Evolutionary conservation across 2,113 vertebrate genomes (phyloP).

Genomic region (Gallinago media): DNA sequence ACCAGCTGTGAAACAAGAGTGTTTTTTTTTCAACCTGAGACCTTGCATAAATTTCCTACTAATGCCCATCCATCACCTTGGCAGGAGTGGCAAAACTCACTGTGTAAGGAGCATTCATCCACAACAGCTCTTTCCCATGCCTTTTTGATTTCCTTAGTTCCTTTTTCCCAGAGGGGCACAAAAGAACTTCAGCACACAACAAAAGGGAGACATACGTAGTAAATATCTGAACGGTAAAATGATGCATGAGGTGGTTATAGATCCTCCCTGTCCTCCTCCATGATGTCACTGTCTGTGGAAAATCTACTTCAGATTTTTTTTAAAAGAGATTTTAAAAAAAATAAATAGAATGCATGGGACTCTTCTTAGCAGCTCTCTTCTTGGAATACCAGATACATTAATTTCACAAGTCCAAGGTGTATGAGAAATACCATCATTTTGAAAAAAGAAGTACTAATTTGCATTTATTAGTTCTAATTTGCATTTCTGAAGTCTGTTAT

Average conservation of each 20-base stretch:
- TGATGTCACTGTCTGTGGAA: not conserved
- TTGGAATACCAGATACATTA: not conserved
- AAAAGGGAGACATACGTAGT: not conserved
- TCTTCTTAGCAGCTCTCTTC: not conserved
- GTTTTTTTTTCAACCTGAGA: fast-evolving
- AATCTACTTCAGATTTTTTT: not conserved
- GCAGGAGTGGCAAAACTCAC: not conserved
- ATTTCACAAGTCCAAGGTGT: not conserved
- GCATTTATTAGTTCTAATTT: not conserved
- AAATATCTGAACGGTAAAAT: not conserved
- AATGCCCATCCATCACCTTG: not conserved
- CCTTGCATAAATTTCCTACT: not conserved
- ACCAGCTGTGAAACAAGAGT: fast-evolving
- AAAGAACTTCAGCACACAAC: not conserved
- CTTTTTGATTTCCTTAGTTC: not conserved
- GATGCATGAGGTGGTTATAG: not conserved
- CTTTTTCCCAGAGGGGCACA: not conserved
- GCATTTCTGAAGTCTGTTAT: not conserved
- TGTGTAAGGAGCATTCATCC: not conserved
- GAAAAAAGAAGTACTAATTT: not conserved
- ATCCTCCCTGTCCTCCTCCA: not conserved
- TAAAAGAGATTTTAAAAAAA: not conserved
- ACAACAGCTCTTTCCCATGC: not conserved
- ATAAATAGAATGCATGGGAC: fast-evolving
- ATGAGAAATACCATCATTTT: not conserved